These are phyloP conservation scores for Drosophila bocqueti DNA, from an alignment of 1,140 invertebrate species.

Conservation along the genomic window DNA sequence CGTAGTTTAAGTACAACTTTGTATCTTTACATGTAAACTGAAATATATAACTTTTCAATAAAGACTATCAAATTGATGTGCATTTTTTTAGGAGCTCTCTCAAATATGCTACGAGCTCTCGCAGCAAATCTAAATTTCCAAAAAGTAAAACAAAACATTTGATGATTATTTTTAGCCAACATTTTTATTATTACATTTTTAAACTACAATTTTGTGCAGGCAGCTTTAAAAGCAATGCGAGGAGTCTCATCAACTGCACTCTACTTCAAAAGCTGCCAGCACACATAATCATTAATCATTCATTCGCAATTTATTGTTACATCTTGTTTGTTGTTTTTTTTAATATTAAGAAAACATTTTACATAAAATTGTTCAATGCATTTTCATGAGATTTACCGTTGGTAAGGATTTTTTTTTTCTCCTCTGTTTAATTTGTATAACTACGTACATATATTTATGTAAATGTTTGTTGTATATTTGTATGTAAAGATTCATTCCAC, in stretches of 20 bases:
- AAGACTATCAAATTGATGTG: conserved; percentile 28
- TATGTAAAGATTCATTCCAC: conserved; percentile 61
- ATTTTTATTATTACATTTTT: conserved; percentile 70
- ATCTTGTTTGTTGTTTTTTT: conserved; percentile 19
- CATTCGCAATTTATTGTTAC: conserved; percentile 49
- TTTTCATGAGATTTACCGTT: conserved; percentile 69
- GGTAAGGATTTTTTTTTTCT: conserved; percentile 11
- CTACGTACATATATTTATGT: conserved; percentile 62
- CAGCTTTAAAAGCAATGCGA: conserved; percentile 11
- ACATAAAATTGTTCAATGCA: conserved; percentile 80
- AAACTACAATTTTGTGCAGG: conserved; percentile 39
- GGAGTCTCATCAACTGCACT: background rate
- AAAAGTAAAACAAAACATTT: background rate
- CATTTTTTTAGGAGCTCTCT: background rate
- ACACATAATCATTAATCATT: conserved; percentile 34
- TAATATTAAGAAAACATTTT: conserved; percentile 60
- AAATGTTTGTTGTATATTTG: conserved; percentile 55
- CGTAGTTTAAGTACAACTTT: conserved; percentile 55
- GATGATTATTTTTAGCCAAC: conserved; percentile 67
- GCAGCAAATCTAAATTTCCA: background rate
- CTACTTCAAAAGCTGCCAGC: conserved; percentile 6
- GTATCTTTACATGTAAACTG: conserved; percentile 47
- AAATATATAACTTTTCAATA: conserved; percentile 43
- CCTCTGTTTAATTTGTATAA: conserved; percentile 63
- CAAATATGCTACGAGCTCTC: no score